A percentile compares a stretch with the other conserved stretches of the same genome.
These are phyloP conservation scores for Chalcis sispes DNA, from an alignment of 2,888 invertebrate species.

Conservation along the genomic window DNA sequence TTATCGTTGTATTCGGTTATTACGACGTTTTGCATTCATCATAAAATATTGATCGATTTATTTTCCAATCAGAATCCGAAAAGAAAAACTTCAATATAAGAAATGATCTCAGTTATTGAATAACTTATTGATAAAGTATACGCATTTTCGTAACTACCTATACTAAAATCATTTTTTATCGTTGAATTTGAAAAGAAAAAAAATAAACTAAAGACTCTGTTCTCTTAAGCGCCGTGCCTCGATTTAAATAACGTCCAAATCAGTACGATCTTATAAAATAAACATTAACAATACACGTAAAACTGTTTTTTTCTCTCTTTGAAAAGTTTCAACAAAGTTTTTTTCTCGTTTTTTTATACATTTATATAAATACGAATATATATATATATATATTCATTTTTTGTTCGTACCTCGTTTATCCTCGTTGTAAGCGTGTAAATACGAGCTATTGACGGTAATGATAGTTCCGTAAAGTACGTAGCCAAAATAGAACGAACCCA, in stretches of 20 bases:
- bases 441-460: slow-evolving; percentile 53
- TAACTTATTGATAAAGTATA: slow-evolving; percentile 6
- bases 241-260: slow-evolving; percentile 53
- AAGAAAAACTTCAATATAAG: not conserved
- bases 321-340: not conserved
- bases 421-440: slow-evolving; percentile 53
- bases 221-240: slow-evolving; percentile 54
- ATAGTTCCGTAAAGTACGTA: slow-evolving; percentile 53
- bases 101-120: slow-evolving; percentile 18
- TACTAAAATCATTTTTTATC: slow-evolving; percentile 27
- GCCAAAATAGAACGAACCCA: slow-evolving; percentile 51
- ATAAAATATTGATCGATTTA: too few species aligned
- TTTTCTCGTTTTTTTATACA: slow-evolving; percentile 29
- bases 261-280: slow-evolving; percentile 37
- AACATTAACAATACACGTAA: slow-evolving; percentile 27
- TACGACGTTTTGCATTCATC: too few species aligned
- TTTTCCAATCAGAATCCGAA: slow-evolving; percentile 16
- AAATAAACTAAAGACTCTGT: slow-evolving; percentile 43
- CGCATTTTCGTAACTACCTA: slow-evolving; percentile 22
- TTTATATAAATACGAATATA: too few species aligned
- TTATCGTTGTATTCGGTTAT: too few species aligned
- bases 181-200: slow-evolving; percentile 23
- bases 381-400: slow-evolving; percentile 27
- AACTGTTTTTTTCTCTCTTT: slow-evolving; percentile 22
- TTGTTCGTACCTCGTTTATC: slow-evolving; percentile 16